Base-by-base conservation (phyloP, 2,113 vertebrate genomes). In the Benitochromis conjunctus region DNA sequence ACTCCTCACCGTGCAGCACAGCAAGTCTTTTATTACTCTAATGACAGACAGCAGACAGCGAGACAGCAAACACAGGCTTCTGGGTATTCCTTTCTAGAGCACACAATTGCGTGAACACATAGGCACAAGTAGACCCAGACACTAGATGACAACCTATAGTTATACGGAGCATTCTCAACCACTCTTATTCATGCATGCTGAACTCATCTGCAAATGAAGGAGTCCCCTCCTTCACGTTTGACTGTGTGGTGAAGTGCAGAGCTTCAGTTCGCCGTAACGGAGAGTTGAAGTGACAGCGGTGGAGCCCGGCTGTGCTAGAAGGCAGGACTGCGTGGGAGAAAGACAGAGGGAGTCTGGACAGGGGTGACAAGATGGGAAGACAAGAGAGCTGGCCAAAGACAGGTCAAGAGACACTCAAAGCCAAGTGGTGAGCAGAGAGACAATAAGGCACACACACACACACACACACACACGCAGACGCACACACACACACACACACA, bases 21-120 rank as follows among this genome's bases (percentile, higher is more conserved):
- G 93, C 93, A 92, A 95, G 95, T 94, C 95, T 96, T 96, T 96
- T 96, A 96, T 97, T 96, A 96, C 93, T 84, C 86, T 96, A 96
- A 97, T 96, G 95, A 96, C 90, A 96, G 95, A 91, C 92, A 93
- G 93, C 92, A 95, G 94, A 92, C 93, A 89, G 93, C 87, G 81
- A 79, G 90, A 93, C 91, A 92, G 90, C 91, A 94, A 94, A 94
- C 93, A 92, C 85, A 58, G 84, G 87, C 89, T 93, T 82, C 82
- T 86, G 85, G 79, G 85, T 94, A 89, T 92, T 90, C 83, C 91
- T 87, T 89, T 87, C 89, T 82, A 36, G 31, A 81, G 85, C 83
- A 60, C 83, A 91, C 88, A 92, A 86, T 69, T 58, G 46, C 62
- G 87, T 24, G 26, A 79, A 86, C 38, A 16, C 84, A 82, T 13